Evolutionary conservation across 2,797 vertebrate genomes (phyloP), one percentile per base, ranked within the genome.

Genomic region (Catharus ustulatus): DNA sequence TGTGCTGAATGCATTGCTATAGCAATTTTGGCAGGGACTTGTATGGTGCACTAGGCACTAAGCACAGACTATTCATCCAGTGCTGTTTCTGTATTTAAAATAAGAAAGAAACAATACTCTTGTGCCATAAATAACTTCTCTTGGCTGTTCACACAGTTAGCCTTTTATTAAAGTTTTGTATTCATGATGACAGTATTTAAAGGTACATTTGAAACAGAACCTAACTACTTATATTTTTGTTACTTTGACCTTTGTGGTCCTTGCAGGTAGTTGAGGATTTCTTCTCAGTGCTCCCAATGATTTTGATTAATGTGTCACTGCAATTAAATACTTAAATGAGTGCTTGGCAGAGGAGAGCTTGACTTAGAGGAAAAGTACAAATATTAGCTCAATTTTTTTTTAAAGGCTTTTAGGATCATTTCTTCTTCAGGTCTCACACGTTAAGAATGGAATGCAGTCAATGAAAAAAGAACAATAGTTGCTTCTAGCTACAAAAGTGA

Each of bases 381-480:
- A 66, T 89, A 80, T 42, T 79, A 91, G 45, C 46, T 87, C 43
- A 27, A 5, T 58, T 85, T 89, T 78, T 69, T 68, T 93, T 86
- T 77, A 73, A 78, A 81, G 26, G 26, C 45, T 85, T 88, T 87
- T 48, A 52, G 63, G 45, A 73, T 61, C 1, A 5, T 62, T 90
- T 61, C 46, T 79, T 54, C 32, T 93, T 93, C 40, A 83, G 69
- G 52, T 80, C 58, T 90, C 58, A 51, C 2, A 1, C 68, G 26
- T 91, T 85, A 75, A 84, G 74, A 90, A 80, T 71, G 40, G 89
- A 84, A 88, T 66, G 38, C 58, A 64, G 32, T 32, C 32, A 52
- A 5, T 80, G 43, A 46, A 89, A 67, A 69, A 73, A 84, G 49
- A 91, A 32, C 20, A 69, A 5, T 20, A 51, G 17, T 48, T 89